These are phyloP conservation scores for Camelus bactrianus DNA, from an alignment of 2,113 vertebrate genomes.

Conservation along the genomic window DNA sequence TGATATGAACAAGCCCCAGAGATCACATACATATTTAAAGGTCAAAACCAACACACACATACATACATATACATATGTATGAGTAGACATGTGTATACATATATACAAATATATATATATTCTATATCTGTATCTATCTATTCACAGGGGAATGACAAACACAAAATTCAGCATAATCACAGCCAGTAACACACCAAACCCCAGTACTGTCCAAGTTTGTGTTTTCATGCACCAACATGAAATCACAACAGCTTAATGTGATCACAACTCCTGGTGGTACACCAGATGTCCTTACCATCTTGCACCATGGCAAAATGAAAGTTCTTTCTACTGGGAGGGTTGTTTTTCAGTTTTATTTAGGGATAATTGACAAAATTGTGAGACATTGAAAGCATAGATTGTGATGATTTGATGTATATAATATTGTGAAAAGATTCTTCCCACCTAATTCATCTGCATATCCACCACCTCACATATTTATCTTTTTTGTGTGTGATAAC, in stretches of 20 bases:
- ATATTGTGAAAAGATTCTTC: not conserved
- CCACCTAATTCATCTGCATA: not conserved
- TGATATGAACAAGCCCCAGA: not conserved
- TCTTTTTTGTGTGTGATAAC: not conserved
- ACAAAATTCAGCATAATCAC: not conserved
- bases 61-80: not conserved
- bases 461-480: not conserved
- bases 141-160: not conserved
- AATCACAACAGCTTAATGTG: not conserved
- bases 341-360: not conserved
- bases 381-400: not conserved
- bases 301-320: not conserved
- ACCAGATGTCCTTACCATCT: not conserved
- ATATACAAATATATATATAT: not conserved
- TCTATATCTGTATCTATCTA: not conserved
- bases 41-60: not conserved
- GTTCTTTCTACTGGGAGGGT: not conserved
- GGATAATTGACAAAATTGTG: not conserved
- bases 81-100: not conserved
- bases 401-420: not conserved
- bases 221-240: not conserved
- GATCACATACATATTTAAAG: not conserved
- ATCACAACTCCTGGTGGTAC: not conserved
- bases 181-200: not conserved
- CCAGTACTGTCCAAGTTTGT: not conserved